Conservation (phyloP, 2,113 vertebrate species). For the Isichthys henryi region DNA sequence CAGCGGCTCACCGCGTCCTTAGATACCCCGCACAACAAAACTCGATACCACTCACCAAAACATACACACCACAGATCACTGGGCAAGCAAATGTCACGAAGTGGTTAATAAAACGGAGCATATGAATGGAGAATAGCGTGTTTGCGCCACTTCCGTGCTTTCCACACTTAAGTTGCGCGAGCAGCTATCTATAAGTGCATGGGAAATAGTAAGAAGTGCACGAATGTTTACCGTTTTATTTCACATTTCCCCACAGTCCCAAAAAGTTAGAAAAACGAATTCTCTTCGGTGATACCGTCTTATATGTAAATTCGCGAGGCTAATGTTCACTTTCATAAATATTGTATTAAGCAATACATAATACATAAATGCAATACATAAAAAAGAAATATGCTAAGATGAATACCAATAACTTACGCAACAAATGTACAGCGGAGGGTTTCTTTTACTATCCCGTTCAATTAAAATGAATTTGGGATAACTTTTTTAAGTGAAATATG, state of each 20-base stretch:
- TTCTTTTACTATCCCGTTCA: not conserved
- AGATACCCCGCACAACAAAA: constrained; percentile 12
- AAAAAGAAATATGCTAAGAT: not conserved
- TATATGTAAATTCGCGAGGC: not conserved
- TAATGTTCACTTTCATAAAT: constrained; percentile 6
- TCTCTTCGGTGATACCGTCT: not conserved
- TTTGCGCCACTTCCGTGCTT: not conserved
- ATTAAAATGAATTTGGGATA: not conserved
- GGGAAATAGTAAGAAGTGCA: not conserved
- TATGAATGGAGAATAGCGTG: not conserved
- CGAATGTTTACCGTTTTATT: not conserved
- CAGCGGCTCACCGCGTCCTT: constrained; percentile 16
- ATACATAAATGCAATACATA: constrained; percentile 7
- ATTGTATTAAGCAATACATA: constrained; percentile 9
- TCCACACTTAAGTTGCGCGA: not conserved
- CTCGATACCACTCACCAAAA: not conserved
- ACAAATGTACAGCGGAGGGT: not conserved
- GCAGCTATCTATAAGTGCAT: not conserved
- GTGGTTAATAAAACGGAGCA: constrained; percentile 14
- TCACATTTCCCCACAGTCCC: not conserved
- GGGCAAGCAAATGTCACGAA: not conserved
- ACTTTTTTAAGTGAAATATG: not conserved
- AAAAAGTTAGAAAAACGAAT: not conserved
- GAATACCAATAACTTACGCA: not conserved
- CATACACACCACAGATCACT: not conserved